Evolutionary conservation across 1,140 invertebrate genomes (phyloP).

Genomic region (Babylonia areolata): DNA sequence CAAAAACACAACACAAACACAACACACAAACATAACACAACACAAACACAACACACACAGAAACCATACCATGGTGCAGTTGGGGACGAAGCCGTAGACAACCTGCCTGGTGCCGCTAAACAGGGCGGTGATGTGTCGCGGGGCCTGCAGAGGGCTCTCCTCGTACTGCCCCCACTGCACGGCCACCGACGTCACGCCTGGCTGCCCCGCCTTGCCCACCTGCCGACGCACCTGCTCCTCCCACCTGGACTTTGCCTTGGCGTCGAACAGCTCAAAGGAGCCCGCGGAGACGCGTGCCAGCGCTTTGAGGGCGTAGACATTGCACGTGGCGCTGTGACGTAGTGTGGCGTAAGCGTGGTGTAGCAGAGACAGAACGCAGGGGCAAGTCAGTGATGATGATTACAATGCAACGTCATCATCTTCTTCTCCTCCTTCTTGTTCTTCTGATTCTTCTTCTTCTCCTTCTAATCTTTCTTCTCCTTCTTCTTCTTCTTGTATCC

Average conservation of each 20-base stretch:
- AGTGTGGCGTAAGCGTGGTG: no score
- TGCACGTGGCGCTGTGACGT: constrained; percentile 65
- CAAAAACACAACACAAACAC: background rate
- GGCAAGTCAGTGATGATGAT: no score
- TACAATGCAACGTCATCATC: no score
- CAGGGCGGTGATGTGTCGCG: constrained; percentile 69
- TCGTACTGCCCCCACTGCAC: constrained; percentile 73
- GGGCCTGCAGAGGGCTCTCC: constrained; percentile 67
- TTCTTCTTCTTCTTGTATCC: no score
- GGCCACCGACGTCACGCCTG: constrained; percentile 67
- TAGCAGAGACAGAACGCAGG: no score
- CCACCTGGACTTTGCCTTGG: constrained; percentile 73
- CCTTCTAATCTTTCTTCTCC: no score
- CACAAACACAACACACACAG: background rate
- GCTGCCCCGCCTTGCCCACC: constrained; percentile 68
- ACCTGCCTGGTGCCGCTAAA: constrained; percentile 73
- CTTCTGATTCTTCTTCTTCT: no score
- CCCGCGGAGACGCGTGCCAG: constrained; percentile 69
- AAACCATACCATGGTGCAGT: constrained; percentile 70
- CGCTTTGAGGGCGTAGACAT: constrained; percentile 67
- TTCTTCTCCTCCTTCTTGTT: no score
- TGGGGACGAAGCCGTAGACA: constrained; percentile 74
- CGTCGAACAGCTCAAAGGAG: constrained; percentile 70
- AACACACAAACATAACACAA: background rate
- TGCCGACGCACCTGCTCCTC: constrained; percentile 68